Evolutionary conservation across 2,113 vertebrate genomes (phyloP), one percentile per base, ranked within the genome.

Genomic region (Pseudorectes ferrugineus): DNA sequence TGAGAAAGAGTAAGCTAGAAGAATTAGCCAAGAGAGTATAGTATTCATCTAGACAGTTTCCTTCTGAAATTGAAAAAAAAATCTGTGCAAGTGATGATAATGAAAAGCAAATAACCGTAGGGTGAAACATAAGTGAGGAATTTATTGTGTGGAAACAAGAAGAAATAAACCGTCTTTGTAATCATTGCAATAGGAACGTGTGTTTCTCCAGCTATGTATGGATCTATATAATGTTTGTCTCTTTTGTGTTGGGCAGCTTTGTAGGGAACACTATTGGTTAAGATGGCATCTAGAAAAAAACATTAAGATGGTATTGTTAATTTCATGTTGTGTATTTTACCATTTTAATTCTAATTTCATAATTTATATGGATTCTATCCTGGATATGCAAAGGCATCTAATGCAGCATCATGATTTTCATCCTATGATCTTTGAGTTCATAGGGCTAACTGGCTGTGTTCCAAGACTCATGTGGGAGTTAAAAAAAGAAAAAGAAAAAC

Each of bases 1-100:
- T 92, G 83, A 96, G 79, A 76, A 57, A 57, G 70, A 86, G 66
- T 89, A 80, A 94, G 35, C 54, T 74, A 24, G 73, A 89, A 74
- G 79, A 95, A 91, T 95, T 94, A 95, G 59, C 77, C 46, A 31
- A n/a, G 82, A 95, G 54, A 93, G 57, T 75, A 81, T 40, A 81
- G 42, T 88, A 52, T 81, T 92, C 24, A 68, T 68, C 45, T 28
- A 72, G 73, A 33, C 55, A 55, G 33, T 72, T 96, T 95, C 76
- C 67, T 93, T 88, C 71, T 83, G 87, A 92, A 95, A 95, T 28
- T 77, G 70, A 70, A 70, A 79, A 62, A 40, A 42, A 42, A 19
- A 36, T 81, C 68, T 77, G 17, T 82, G 43, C 73, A 33, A 81
- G 46, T 70, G 66, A 80, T 92, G 70, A 68, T 87, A 95, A 87